Percentiles rank a stretch among this genome's conserved stretches.
phyloP scores from a whole-genome alignment of 2,888 invertebrate genomes.

The Tetragonisca angustula region DNA sequence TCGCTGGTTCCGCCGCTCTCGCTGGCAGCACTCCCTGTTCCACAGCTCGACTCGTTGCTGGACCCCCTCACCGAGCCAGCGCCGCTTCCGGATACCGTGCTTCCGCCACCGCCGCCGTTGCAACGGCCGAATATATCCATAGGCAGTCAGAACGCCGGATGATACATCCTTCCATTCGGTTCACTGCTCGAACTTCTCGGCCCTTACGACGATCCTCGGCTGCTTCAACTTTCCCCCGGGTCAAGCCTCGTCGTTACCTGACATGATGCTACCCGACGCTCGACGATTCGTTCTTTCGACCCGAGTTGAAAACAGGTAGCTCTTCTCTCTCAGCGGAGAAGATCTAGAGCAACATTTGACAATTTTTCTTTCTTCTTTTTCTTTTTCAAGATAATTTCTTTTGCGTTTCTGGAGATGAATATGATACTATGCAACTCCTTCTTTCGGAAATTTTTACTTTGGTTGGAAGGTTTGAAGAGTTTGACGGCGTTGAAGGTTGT shows the following conservation, averaged over 20 bases:
- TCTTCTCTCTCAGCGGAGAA: background rate
- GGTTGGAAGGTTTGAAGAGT: background rate
- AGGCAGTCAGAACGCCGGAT: conserved; percentile 82
- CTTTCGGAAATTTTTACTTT: background rate
- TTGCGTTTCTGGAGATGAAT: too few species aligned
- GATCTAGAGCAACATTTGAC: background rate
- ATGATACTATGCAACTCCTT: background rate
- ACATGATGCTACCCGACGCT: conserved; percentile 35
- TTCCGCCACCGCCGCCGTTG: conserved; percentile 80
- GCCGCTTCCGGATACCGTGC: conserved; percentile 76
- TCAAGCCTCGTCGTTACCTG: conserved; percentile 31
- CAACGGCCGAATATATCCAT: conserved; percentile 84
- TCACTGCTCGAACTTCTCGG: conserved; percentile 47
- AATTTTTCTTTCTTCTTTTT: background rate
- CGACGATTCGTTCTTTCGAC: background rate
- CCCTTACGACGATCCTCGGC: conserved; percentile 15
- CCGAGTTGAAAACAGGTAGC: too few species aligned
- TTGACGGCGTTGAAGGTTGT: background rate
- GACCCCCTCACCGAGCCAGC: conserved; percentile 70
- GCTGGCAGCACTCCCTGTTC: conserved; percentile 63
- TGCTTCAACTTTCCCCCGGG: background rate
- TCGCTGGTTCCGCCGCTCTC: conserved; percentile 65
- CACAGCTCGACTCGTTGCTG: conserved; percentile 71
- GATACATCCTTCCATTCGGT: conserved; percentile 79
- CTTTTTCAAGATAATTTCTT: background rate